These are phyloP conservation scores for Elysia chlorotica DNA, from an alignment of 1,140 invertebrate species.

Conservation along the genomic window DNA sequence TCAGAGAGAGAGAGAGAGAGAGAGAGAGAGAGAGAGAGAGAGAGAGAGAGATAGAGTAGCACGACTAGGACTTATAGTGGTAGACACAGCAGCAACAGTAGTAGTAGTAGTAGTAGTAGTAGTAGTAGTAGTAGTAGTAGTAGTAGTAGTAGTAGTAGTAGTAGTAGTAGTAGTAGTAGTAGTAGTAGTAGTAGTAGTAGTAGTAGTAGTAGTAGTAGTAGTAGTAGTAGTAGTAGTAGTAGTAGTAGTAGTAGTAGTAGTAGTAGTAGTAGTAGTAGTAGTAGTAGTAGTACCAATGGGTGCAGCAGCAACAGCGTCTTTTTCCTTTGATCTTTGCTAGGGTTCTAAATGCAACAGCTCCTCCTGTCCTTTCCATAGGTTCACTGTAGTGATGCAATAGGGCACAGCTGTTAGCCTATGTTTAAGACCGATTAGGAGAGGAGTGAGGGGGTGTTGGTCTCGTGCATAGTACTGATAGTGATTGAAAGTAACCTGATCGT, in stretches of 20 bases:
- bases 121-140: constrained; percentile 25
- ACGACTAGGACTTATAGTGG: not conserved
- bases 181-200: constrained; percentile 19
- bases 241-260: constrained; percentile 26
- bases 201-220: constrained; percentile 22
- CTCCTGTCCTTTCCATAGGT: not conserved
- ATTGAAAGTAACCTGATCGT: too few species aligned
- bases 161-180: constrained; percentile 18
- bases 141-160: constrained; percentile 26
- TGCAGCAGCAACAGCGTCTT: not conserved
- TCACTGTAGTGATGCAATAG: not conserved
- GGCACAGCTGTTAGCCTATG: not conserved
- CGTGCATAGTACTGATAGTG: not conserved
- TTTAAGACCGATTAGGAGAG: not conserved
- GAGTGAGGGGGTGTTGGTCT: not conserved
- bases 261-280: constrained; percentile 26
- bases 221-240: constrained; percentile 20
- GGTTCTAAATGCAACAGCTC: not conserved
- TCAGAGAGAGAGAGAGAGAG: too few species aligned
- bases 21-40: too few species aligned
- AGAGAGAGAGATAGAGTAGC: too few species aligned
- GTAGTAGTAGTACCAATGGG: constrained; percentile 19
- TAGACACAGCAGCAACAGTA: constrained; percentile 11
- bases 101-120: constrained; percentile 6
- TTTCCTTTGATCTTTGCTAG: not conserved